Base-by-base conservation (phyloP, 2,113 vertebrate species). In the Pangasianodon gigas region DNA sequence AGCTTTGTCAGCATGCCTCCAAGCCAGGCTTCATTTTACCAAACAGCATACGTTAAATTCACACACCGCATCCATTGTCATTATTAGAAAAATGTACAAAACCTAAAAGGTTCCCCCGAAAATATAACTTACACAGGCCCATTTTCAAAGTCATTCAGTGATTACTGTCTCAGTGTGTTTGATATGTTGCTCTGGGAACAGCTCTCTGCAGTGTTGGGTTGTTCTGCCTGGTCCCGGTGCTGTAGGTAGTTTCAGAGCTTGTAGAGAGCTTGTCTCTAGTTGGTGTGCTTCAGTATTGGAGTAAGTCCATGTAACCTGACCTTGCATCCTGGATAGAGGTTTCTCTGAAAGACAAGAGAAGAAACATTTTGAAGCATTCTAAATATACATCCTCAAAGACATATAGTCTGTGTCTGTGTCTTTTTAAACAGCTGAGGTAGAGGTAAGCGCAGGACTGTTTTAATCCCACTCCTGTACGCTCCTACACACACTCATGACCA, bases 1-100 rank as follows among this genome's bases (percentile, higher is more conserved):
- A 21, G 86, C 29, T 81, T 82, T 51, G 58, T 88, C 60, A 82
- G 77, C 77, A 81, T 24, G 87, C 77, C 77, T 88, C 46, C n/a
- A 51, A 88, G 87, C 58, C n/a, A 82, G n/a, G 77, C 19, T 37
- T 67, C 46, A 32, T 48, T 88, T 44, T 46, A 67, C 24, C 2
- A 21, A 62, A 67, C 48, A 44, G 62, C 14, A 21, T 56, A 29
- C 79, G 71, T 16, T 26, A 83, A 54, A 83, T 54, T 56, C 24
- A 10, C 62, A 82, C 80, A 58, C 77, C 29, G 24, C 65, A 74
- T 79, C 65, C 65, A 79, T 87, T 60, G 52, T 41, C 9, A 87
- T 80, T 74, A 87, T 87, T 90, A 85, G 69, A 90, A 90, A 92
- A 90, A 87, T 82, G 75, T 92, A 90, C n/a, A 88, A 88, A 90